Conservation (phyloP, 2,797 vertebrate species). For the Macrochelys suwanniensis region DNA sequence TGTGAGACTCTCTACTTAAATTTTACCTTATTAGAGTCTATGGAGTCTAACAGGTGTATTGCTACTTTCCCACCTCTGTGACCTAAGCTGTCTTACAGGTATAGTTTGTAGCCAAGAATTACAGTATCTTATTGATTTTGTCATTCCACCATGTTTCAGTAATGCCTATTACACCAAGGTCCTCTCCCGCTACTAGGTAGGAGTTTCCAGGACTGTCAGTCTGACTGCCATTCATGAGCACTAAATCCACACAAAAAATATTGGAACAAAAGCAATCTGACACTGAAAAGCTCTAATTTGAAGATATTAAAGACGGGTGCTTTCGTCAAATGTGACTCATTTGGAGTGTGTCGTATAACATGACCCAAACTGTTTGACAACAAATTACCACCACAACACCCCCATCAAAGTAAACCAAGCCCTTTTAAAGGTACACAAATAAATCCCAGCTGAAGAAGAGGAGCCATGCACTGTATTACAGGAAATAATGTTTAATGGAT, state of each 20-base stretch:
- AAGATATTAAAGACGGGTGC: conserved; percentile 53
- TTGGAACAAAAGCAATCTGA: conserved; percentile 64
- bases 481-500: conserved; percentile 33
- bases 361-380: conserved; percentile 45
- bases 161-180: conserved; percentile 31
- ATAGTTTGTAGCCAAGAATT: conserved; percentile 40
- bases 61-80: conserved; percentile 7
- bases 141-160: conserved; percentile 48
- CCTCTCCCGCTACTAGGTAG: conserved; percentile 26
- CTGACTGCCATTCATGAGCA: conserved; percentile 48
- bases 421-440: conserved; percentile 65
- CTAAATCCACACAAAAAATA: conserved; percentile 55
- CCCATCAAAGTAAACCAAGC: conserved; percentile 59
- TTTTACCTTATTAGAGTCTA: conserved; percentile 7
- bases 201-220: conserved; percentile 55
- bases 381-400: conserved; percentile 46
- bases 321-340: conserved; percentile 62
- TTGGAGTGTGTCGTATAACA: conserved; percentile 46
- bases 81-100: conserved; percentile 25
- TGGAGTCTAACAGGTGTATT: not conserved
- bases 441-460: conserved; percentile 35
- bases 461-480: conserved; percentile 20
- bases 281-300: conserved; percentile 63
- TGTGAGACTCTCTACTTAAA: not conserved
- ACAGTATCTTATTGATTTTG: conserved; percentile 40